These are phyloP conservation scores for Sesamia inferens DNA, from an alignment of 2,888 invertebrate genomes.

Conservation along the genomic window DNA sequence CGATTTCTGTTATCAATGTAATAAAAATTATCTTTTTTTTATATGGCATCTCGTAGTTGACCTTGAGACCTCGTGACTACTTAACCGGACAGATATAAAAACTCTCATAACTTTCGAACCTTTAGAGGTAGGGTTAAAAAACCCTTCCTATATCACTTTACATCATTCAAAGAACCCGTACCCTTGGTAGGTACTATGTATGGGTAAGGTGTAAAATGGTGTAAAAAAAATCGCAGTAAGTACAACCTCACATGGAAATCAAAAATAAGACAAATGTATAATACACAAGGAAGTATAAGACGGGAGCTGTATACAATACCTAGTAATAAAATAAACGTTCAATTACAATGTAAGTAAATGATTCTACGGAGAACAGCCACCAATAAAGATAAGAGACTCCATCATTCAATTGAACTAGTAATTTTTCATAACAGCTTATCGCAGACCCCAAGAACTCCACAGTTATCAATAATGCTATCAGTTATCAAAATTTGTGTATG, in stretches of 20 bases:
- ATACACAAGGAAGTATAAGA: conserved; percentile 6
- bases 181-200: neutral
- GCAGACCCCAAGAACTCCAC: conserved; percentile 20
- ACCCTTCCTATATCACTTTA: no score
- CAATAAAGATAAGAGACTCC: conserved; percentile 28
- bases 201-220: neutral
- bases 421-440: conserved; percentile 49
- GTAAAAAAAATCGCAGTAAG: neutral
- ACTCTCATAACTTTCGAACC: no score
- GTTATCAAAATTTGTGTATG: no score
- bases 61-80: no score
- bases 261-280: neutral
- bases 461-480: conserved; percentile 25
- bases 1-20: no score
- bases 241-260: neutral
- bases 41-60: no score
- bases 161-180: no score
- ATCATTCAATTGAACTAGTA: conserved; percentile 43
- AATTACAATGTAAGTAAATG: conserved; percentile 32
- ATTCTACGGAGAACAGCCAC: conserved; percentile 8
- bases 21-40: no score
- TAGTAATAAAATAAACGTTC: conserved; percentile 23
- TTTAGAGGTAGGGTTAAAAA: no score
- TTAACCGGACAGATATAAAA: no score
- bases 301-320: neutral